These are phyloP conservation scores for Micrasema minimum DNA, from an alignment of 1,140 invertebrate genomes.

Conservation along the genomic window DNA sequence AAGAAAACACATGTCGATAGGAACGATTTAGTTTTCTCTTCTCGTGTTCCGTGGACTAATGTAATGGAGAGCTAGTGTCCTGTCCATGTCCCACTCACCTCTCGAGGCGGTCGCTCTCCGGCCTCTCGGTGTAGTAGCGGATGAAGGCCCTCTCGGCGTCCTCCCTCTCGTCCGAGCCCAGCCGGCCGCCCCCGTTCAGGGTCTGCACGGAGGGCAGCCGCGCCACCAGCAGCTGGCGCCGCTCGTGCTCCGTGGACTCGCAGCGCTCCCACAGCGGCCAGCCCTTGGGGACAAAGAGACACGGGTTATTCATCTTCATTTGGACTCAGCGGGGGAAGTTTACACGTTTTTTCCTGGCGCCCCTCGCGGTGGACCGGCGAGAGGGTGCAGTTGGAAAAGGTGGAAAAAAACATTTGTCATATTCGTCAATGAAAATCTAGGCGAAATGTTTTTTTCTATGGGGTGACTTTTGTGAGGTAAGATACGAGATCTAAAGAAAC, in stretches of 20 bases:
- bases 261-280: conserved; percentile 77
- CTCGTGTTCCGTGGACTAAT: no score
- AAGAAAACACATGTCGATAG: no score
- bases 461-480: no score
- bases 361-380: no score
- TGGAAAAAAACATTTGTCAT: no score
- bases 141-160: conserved; percentile 95
- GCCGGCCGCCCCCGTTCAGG: conserved; percentile 88
- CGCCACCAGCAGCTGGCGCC: conserved; percentile 86
- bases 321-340: not conserved
- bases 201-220: conserved; percentile 85
- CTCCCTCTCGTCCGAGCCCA: conserved; percentile 85
- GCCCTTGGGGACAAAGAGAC: conserved; percentile 61
- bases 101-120: conserved; percentile 80
- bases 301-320: not conserved
- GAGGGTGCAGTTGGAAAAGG: no score
- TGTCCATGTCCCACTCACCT: conserved; percentile 65
- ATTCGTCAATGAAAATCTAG: no score
- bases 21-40: no score
- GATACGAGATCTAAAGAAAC: no score
- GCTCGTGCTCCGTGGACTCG: conserved; percentile 87
- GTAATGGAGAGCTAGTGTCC: no score
- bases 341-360: not conserved
- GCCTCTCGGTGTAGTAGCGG: conserved; percentile 88
- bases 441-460: no score